phyloP scores from a whole-genome alignment of 2,888 invertebrate species.

The Oasisia sp. region DNA sequence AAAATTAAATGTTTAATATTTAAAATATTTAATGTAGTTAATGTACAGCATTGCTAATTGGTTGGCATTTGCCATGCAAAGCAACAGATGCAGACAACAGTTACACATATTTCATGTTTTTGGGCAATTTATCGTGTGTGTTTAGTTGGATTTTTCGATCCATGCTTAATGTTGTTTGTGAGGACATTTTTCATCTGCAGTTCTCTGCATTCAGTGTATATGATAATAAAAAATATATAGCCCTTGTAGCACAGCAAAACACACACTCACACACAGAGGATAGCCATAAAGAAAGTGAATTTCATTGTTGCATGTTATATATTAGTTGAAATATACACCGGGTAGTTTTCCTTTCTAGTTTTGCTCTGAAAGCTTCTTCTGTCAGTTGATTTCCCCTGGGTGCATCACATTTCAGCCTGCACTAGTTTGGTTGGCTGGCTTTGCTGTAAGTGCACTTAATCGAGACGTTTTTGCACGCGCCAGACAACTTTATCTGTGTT shows the following conservation, averaged over 20 bases:
- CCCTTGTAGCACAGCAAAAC: background rate
- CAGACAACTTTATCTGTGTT: background rate
- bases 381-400: background rate
- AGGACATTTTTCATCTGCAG: background rate
- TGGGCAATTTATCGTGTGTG: background rate
- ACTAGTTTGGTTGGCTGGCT: background rate
- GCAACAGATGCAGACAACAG: background rate
- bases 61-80: background rate
- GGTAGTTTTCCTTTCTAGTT: background rate
- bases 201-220: background rate
- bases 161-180: background rate
- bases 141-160: background rate
- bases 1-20: background rate
- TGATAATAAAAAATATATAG: background rate
- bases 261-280: background rate
- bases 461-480: background rate
- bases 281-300: background rate
- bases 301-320: background rate
- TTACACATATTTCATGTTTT: background rate
- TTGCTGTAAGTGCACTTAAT: background rate
- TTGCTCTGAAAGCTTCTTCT: background rate
- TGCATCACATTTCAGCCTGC: background rate
- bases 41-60: background rate
- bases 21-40: background rate
- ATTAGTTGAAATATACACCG: background rate